Percentiles rank a stretch among this genome's conserved stretches.
Evolutionary conservation across 2,888 invertebrate species (phyloP).

Genomic region (Stegophylla sp.): DNA sequence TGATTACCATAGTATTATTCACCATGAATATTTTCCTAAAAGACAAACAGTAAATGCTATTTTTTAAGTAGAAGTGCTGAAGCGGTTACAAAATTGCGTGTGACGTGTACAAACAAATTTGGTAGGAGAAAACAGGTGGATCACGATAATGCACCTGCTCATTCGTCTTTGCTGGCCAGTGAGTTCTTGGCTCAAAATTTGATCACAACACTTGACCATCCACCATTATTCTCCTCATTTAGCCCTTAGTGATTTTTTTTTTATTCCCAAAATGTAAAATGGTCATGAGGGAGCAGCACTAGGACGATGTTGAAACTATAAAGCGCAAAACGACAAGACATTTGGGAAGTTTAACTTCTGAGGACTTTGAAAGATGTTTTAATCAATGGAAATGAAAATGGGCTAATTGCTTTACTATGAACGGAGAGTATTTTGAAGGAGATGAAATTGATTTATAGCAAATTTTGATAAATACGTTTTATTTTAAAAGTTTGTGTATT

Average conservation of each 20-base stretch:
- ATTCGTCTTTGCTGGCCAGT: too few relatives aligned
- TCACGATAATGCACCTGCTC: too few relatives aligned
- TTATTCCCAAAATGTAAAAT: constrained; percentile 48
- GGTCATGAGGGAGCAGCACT: constrained; percentile 46
- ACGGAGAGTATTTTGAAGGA: not conserved
- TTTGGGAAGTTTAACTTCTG: constrained; percentile 46
- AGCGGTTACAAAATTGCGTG: constrained; percentile 7
- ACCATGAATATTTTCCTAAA: constrained; percentile 35
- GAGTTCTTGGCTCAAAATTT: too few relatives aligned
- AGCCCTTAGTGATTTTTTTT: constrained; percentile 31
- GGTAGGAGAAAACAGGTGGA: not conserved
- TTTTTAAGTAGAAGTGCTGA: constrained; percentile 43
- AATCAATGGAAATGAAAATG: constrained; percentile 52
- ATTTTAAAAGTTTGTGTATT: not conserved
- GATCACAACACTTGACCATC: too few relatives aligned
- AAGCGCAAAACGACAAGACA: constrained; percentile 37
- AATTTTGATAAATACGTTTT: not conserved
- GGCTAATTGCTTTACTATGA: constrained; percentile 42
- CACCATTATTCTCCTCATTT: not conserved
- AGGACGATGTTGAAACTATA: constrained; percentile 46
- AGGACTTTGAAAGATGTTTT: constrained; percentile 56
- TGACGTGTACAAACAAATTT: constrained; percentile 11
- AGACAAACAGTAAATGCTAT: constrained; percentile 47
- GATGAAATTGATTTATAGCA: not conserved
- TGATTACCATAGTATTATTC: constrained; percentile 26